A percentile compares a stretch with the other conserved stretches of the same genome.
These are phyloP conservation scores for Cololabis saira DNA, from an alignment of 2,113 vertebrate species.

Conservation along the genomic window DNA sequence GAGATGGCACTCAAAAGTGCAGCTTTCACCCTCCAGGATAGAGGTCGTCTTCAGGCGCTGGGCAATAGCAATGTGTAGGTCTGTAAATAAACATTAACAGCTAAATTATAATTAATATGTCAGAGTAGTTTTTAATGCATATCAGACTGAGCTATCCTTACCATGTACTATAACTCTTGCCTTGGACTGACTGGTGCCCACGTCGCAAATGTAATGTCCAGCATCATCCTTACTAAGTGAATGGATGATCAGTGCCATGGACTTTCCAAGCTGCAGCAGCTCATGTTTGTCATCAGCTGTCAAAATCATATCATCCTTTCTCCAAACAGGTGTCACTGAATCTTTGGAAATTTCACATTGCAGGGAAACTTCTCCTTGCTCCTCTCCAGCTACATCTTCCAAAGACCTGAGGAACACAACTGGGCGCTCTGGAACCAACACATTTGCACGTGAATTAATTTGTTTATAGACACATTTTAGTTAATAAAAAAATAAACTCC, in stretches of 20 bases:
- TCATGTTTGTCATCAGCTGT: conserved; percentile 85
- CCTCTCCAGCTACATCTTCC: conserved; percentile 87
- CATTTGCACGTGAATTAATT: neutral
- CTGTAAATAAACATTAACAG: conserved; percentile 67
- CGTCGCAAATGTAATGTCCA: conserved; percentile 89
- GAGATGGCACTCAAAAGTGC: conserved; percentile 90
- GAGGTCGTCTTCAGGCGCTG: conserved; percentile 88
- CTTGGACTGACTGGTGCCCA: conserved; percentile 87
- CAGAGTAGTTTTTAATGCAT: neutral
- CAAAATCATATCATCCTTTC: conserved; percentile 85
- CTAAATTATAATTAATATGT: neutral
- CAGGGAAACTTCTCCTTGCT: conserved; percentile 82
- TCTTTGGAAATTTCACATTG: conserved; percentile 91
- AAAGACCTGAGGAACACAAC: conserved; percentile 90
- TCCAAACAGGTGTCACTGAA: conserved; percentile 87
- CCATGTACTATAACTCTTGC: conserved; percentile 89
- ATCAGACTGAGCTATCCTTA: conserved; percentile 56
- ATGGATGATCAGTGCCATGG: conserved; percentile 83
- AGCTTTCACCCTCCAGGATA: conserved; percentile 87
- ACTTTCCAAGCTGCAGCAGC: conserved; percentile 83
- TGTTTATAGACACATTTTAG: conserved; percentile 3
- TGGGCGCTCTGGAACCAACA: conserved; percentile 83
- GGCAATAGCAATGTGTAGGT: conserved; percentile 88
- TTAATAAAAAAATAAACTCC: neutral
- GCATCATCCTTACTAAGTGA: conserved; percentile 86